A percentile compares a stretch with the other conserved stretches of the same genome.
Evolutionary conservation across 2,888 invertebrate genomes (phyloP).

Genomic region (Agrochola lota): DNA sequence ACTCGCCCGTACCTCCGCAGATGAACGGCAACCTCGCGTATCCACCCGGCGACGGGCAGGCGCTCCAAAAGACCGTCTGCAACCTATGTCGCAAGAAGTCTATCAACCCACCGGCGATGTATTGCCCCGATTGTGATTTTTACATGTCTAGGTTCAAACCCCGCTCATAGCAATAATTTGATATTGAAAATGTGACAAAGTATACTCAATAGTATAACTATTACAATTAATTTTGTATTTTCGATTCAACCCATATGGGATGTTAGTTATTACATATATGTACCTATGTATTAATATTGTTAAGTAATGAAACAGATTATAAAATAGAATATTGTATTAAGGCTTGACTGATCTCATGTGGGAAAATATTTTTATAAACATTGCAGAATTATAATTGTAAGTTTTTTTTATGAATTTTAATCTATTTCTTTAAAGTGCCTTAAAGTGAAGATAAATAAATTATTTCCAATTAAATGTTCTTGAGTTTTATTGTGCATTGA

Average conservation of each 20-base stretch:
- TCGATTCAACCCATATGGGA: slow-evolving; percentile 55
- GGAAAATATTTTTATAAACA: slow-evolving; percentile 67
- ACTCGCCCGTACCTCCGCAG: slow-evolving; percentile 86
- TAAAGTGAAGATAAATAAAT: slow-evolving; percentile 67
- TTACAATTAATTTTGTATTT: slow-evolving; percentile 43
- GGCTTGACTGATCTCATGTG: slow-evolving; percentile 71
- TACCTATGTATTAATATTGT: slow-evolving; percentile 65
- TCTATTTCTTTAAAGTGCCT: slow-evolving; percentile 67
- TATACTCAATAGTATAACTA: slow-evolving; percentile 62
- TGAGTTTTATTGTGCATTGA: slow-evolving; percentile 38
- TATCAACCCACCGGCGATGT: slow-evolving; percentile 94
- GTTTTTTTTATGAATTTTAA: slow-evolving; percentile 65
- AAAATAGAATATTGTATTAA: slow-evolving; percentile 63
- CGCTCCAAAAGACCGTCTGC: slow-evolving; percentile 92
- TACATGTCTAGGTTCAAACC: slow-evolving; percentile 97
- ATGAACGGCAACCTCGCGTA: slow-evolving; percentile 78
- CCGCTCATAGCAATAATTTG: slow-evolving; percentile 84
- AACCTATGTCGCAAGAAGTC: slow-evolving; percentile 96
- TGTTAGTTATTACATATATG: slow-evolving; percentile 57
- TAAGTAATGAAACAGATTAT: slow-evolving; percentile 60
- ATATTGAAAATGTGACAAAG: slow-evolving; percentile 39
- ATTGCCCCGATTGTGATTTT: slow-evolving; percentile 97
- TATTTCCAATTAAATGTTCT: slow-evolving; percentile 54
- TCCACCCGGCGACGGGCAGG: slow-evolving; percentile 72
- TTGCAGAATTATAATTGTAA: slow-evolving; percentile 64